Percentiles rank a stretch among this genome's conserved stretches.
These are phyloP conservation scores for Nemopilema nomurai DNA, from an alignment of 30 jellyfish, hydroid and myxozoan species.

Conservation along the genomic window DNA sequence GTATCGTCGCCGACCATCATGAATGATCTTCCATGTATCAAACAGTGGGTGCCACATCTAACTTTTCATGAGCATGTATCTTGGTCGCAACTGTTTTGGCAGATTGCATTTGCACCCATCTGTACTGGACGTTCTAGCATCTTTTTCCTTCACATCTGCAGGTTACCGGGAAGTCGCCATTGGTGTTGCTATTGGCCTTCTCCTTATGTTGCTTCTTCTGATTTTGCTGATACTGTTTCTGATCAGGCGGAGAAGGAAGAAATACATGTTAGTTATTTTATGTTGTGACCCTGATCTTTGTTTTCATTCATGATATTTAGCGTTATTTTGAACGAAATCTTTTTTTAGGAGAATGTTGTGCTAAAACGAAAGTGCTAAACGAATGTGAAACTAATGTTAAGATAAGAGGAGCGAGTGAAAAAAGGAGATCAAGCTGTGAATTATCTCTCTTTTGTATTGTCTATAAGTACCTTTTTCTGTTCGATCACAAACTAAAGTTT, in stretches of 20 bases:
- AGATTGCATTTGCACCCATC: background rate
- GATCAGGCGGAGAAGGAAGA: slow-evolving; percentile 20
- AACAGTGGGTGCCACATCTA: too few relatives aligned
- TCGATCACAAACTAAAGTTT: background rate
- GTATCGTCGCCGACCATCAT: too few relatives aligned
- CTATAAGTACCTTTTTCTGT: too few relatives aligned
- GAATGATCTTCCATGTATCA: too few relatives aligned
- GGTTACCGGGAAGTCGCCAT: slow-evolving; percentile 28
- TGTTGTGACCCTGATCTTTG: background rate
- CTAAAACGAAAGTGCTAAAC: too few relatives aligned
- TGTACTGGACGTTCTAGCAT: background rate
- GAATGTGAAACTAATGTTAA: background rate
- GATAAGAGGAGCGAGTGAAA: background rate
- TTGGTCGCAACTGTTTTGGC: too few relatives aligned
- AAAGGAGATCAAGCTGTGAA: background rate
- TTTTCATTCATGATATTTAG: background rate
- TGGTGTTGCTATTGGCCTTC: background rate
- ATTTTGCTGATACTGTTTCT: slow-evolving; percentile 2
- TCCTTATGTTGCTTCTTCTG: slow-evolving; percentile 21
- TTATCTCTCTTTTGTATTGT: background rate
- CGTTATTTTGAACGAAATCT: background rate
- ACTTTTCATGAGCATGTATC: too few relatives aligned
- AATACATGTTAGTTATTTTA: background rate
- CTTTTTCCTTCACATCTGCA: background rate
- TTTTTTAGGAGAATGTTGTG: background rate